Evolutionary conservation across 1,140 invertebrate genomes (phyloP).

Genomic region (Nasonia giraulti): DNA sequence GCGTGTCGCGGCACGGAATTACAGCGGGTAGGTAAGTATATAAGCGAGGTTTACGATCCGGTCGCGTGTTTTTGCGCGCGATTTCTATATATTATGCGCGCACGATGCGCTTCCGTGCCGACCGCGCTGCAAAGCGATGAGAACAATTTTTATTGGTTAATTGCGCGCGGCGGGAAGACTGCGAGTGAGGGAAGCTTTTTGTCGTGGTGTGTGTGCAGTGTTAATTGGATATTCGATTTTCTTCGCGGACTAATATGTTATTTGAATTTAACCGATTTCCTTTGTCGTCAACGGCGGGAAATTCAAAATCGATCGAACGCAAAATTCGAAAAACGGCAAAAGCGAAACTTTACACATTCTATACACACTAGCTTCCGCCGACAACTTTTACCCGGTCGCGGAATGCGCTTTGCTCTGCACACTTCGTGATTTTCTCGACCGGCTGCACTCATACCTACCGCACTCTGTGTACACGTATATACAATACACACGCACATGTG

Average conservation of each 20-base stretch:
- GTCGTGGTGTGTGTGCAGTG: too few species aligned
- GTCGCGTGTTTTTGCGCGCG: not conserved
- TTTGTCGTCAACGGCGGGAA: not conserved
- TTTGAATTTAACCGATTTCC: too few species aligned
- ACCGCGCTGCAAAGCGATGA: not conserved
- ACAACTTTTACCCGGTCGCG: not conserved
- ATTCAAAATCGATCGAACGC: not conserved
- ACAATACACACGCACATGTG: not conserved
- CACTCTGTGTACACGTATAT: too few species aligned
- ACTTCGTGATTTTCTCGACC: not conserved
- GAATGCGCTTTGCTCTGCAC: not conserved
- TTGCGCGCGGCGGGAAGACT: not conserved
- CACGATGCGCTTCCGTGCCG: not conserved
- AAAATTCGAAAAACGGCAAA: not conserved
- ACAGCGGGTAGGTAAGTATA: not conserved
- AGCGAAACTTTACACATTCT: too few species aligned
- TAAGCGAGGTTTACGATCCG: not conserved
- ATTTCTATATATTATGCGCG: not conserved
- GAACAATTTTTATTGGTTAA: slow-evolving; percentile 1
- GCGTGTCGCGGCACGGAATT: not conserved
- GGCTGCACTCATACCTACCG: not conserved
- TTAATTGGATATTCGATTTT: too few species aligned
- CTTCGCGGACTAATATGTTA: too few species aligned
- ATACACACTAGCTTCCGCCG: too few species aligned
- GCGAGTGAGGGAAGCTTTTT: too few species aligned